phyloP scores from a whole-genome alignment of 2,888 invertebrate genomes.

The Tortricodes alternella region DNA sequence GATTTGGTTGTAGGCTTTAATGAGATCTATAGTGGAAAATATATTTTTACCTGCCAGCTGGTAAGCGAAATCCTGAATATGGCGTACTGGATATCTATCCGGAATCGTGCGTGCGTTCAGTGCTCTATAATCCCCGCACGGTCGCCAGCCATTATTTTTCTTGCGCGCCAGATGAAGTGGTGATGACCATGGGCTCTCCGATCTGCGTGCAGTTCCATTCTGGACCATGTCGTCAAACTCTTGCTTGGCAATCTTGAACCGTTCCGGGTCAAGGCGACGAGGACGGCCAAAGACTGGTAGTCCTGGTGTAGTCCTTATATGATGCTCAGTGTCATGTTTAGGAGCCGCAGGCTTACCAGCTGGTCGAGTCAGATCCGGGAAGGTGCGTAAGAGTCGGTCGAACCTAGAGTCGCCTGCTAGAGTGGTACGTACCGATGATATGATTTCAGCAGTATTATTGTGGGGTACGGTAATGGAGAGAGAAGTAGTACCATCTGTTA shows the following conservation, averaged over 20 bases:
- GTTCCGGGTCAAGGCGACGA: slow-evolving; percentile 30
- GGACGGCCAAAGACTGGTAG: slow-evolving; percentile 31
- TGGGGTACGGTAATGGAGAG: slow-evolving; percentile 8
- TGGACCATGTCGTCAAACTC: slow-evolving; percentile 29
- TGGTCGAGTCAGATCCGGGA: slow-evolving; percentile 21
- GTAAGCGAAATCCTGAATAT: slow-evolving; percentile 28
- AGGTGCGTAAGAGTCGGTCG: slow-evolving; percentile 26
- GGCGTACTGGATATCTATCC: neutral
- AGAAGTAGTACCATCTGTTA: slow-evolving; percentile 37
- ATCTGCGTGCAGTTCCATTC: slow-evolving; percentile 34
- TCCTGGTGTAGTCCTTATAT: slow-evolving; percentile 32
- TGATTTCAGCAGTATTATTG: slow-evolving; percentile 24
- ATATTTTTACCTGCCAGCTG: slow-evolving; percentile 21
- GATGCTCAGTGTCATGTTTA: slow-evolving; percentile 28
- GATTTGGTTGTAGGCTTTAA: slow-evolving; percentile 55
- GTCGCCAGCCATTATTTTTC: slow-evolving; percentile 16
- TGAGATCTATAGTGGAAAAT: slow-evolving; percentile 29
- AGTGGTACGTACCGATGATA: slow-evolving; percentile 32
- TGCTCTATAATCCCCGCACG: slow-evolving; percentile 12
- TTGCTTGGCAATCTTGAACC: slow-evolving; percentile 11
- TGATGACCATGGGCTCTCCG: slow-evolving; percentile 32
- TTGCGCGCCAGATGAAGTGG: slow-evolving; percentile 15
- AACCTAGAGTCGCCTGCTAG: slow-evolving; percentile 33
- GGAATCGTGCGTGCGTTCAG: neutral
- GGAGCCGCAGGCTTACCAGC: slow-evolving; percentile 17